These are phyloP conservation scores for Diglossa brunneiventris DNA, from an alignment of 2,113 vertebrate species.

Conservation along the genomic window DNA sequence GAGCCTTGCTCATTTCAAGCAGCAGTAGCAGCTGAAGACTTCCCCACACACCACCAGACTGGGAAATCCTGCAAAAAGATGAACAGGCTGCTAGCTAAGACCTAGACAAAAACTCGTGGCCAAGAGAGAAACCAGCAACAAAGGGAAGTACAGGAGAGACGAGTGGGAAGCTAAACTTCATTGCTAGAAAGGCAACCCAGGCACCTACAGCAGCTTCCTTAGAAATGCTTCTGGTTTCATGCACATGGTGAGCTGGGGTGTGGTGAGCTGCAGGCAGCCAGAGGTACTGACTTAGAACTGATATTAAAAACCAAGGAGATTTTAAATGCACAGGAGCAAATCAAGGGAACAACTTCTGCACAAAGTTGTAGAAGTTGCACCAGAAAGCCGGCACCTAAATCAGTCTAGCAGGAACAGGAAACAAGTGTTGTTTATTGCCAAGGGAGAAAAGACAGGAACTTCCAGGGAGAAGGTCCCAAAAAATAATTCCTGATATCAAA, in stretches of 20 bases:
- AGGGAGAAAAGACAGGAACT: background rate
- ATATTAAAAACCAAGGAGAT: background rate
- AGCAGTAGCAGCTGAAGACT: background rate
- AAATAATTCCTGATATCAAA: background rate
- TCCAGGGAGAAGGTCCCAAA: background rate
- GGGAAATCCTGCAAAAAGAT: background rate
- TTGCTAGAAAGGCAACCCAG: conserved; percentile 48
- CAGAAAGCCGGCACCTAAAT: background rate
- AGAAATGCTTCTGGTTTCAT: conserved; percentile 13
- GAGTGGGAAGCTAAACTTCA: background rate
- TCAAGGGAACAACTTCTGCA: background rate
- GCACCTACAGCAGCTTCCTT: background rate
- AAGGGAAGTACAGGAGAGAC: background rate
- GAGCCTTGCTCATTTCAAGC: background rate
- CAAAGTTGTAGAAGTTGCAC: background rate
- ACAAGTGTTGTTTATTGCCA: background rate
- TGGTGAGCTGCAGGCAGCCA: background rate
- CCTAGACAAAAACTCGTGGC: background rate
- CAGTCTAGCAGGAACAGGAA: background rate
- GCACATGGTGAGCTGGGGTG: background rate
- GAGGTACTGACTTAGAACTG: background rate
- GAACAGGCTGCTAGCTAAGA: background rate
- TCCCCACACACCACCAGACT: background rate
- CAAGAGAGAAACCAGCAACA: conserved; percentile 15
- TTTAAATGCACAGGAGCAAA: background rate